Conservation (phyloP, 2,113 vertebrate species). For the Poeciliopsis prolifica region DNA sequence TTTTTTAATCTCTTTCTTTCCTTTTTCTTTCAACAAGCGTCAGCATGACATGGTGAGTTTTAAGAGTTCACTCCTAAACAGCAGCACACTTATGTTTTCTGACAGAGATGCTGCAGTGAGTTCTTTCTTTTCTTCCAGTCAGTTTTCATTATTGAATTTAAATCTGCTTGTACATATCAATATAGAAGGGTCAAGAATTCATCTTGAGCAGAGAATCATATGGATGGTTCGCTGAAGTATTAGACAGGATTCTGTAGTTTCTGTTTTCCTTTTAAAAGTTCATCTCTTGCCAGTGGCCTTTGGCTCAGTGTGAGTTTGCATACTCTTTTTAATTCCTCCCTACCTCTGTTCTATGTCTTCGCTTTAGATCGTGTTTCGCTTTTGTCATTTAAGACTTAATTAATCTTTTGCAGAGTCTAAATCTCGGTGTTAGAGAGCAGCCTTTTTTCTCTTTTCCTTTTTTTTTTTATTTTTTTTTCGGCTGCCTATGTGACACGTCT, state of each 20-base stretch:
- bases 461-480: not conserved
- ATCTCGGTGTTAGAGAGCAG: no score
- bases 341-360: not conserved
- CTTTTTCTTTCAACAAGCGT: not conserved
- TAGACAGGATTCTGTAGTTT: not conserved
- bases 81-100: not conserved
- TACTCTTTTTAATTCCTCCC: not conserved
- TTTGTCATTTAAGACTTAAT: not conserved
- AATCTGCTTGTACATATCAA: not conserved
- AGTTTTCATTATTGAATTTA: not conserved
- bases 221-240: not conserved
- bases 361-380: not conserved
- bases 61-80: not conserved
- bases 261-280: not conserved
- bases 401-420: not conserved
- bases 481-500: not conserved
- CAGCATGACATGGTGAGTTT: not conserved
- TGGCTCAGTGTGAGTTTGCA: not conserved
- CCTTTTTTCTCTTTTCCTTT: not conserved
- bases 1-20: not conserved
- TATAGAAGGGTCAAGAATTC: not conserved
- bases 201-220: not conserved
- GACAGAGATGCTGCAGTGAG: not conserved
- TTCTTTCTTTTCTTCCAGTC: not conserved
- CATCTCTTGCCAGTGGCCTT: not conserved